phyloP scores from a whole-genome alignment of 2,113 vertebrate species.

The Neotoma lepida region DNA sequence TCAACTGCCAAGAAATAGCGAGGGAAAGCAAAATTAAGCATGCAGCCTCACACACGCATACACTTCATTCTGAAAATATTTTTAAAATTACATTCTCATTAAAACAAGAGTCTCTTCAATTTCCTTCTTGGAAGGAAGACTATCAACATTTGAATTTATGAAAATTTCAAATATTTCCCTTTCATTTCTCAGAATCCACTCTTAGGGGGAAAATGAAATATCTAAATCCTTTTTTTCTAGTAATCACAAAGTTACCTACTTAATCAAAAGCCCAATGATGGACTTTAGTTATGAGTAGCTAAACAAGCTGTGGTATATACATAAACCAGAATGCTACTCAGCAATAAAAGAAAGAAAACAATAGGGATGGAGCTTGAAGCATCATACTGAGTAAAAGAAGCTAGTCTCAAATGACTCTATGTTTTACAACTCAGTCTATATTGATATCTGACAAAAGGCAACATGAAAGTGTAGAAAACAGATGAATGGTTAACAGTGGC shows the following conservation, averaged over 20 bases:
- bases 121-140: constrained; percentile 30
- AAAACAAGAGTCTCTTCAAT: constrained; percentile 28
- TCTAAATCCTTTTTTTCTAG: background rate
- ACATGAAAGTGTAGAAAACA: constrained; percentile 26
- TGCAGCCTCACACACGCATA: background rate
- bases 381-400: constrained; percentile 5
- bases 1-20: constrained; percentile 14
- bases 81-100: constrained; percentile 42
- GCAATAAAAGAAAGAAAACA: constrained; percentile 13
- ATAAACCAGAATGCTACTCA: constrained; percentile 38
- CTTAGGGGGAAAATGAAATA: constrained; percentile 29
- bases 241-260: constrained; percentile 41
- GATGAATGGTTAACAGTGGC: background rate
- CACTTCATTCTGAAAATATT: constrained; percentile 10
- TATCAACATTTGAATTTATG: constrained; percentile 13
- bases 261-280: constrained; percentile 22
- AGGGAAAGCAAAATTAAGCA: background rate
- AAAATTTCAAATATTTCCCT: constrained; percentile 29
- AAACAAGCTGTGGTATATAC: background rate
- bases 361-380: background rate
- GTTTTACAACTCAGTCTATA: background rate
- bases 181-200: constrained; percentile 10
- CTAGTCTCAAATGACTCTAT: background rate
- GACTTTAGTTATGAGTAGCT: background rate
- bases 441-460: background rate